A percentile compares a stretch with the other conserved stretches of the same genome.
These are phyloP conservation scores for Ctena decussata DNA, from an alignment of 2,888 invertebrate species.

Conservation along the genomic window DNA sequence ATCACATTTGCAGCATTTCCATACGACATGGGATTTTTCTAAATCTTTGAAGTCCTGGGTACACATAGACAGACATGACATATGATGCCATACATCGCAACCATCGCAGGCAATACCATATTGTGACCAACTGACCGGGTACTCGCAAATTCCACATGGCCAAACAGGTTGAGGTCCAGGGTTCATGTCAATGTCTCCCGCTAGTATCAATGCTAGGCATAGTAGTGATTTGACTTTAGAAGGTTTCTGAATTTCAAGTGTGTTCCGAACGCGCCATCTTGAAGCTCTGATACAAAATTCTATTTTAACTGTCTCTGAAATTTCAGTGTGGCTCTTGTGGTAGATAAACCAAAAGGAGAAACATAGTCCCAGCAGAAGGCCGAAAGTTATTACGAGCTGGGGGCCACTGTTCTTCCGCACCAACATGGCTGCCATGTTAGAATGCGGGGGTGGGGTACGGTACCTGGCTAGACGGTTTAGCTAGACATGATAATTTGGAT, in stretches of 20 bases:
- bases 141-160: not conserved
- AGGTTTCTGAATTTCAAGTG: not conserved
- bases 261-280: not conserved
- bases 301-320: not conserved
- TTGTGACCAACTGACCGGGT: slow-evolving; percentile 1
- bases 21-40: not conserved
- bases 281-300: not conserved
- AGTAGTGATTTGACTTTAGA: not conserved
- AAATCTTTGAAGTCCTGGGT: not conserved
- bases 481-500: too few species aligned
- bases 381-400: not conserved
- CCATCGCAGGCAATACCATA: not conserved
- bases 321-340: not conserved
- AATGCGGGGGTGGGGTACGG: not conserved
- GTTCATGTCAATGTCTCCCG: slow-evolving; percentile 2
- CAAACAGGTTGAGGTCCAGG: not conserved
- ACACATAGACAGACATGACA: not conserved
- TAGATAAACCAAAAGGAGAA: not conserved
- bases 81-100: slow-evolving; percentile 9
- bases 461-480: not conserved
- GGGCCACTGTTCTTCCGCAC: not conserved
- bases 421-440: not conserved
- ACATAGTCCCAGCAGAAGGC: not conserved
- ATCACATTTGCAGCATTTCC: slow-evolving; percentile 17
- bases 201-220: not conserved